Conservation (phyloP, 2,888 invertebrate genomes). For the Melolontha melolontha region DNA sequence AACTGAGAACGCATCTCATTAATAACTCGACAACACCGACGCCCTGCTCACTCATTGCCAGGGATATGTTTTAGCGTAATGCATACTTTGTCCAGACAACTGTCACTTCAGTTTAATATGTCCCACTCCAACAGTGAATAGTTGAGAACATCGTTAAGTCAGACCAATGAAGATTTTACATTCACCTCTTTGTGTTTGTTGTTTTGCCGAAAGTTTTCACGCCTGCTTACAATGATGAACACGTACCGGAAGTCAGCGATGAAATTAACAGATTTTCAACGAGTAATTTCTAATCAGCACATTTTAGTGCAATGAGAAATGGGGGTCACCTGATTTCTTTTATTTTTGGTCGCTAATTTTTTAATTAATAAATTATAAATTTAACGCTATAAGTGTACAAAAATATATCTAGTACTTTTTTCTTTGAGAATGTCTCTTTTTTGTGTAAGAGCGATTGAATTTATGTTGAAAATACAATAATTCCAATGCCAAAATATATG, state of each 20-base stretch:
- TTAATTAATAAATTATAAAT: no score
- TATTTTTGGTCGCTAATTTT: no score
- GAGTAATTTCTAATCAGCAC: constrained; percentile 27
- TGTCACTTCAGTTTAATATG: constrained; percentile 14
- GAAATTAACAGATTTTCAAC: constrained; percentile 36
- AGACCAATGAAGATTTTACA: constrained; percentile 8
- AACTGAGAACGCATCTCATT: constrained; percentile 51
- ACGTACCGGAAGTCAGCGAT: constrained; percentile 8
- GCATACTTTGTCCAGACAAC: constrained; percentile 16
- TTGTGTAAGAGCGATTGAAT: no score
- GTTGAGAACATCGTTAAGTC: no score
- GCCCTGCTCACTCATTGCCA: constrained; percentile 29
- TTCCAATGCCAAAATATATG: no score
- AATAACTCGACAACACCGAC: constrained; percentile 49
- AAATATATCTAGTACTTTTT: no score
- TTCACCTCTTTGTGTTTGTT: background rate
- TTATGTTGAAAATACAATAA: no score
- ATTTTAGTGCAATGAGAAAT: constrained; percentile 8
- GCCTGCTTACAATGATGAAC: constrained; percentile 27
- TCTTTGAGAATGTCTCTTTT: no score
- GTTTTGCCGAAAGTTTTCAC: constrained; percentile 22
- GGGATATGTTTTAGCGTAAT: constrained; percentile 25
- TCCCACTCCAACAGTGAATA: constrained; percentile 8
- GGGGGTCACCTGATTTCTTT: background rate
- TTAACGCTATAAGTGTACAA: no score